Percentiles rank a stretch among this genome's conserved stretches.
Conservation (phyloP, 1,140 invertebrate genomes). For the Phenacoccus solenopsis region DNA sequence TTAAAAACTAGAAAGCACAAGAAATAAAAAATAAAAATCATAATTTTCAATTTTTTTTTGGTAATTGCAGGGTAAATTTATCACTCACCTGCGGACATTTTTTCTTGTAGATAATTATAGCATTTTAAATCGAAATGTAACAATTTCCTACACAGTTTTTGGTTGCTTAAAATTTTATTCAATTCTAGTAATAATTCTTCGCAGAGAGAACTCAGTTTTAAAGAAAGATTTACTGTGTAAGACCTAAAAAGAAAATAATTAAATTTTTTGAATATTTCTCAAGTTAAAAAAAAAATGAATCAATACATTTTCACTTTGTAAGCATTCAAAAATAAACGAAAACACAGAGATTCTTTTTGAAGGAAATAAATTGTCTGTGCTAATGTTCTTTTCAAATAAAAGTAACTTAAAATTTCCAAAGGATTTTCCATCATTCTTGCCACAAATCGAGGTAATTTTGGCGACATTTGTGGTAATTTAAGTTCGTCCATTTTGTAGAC, state of each 20-base stretch:
- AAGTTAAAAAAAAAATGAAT: neutral
- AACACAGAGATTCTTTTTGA: neutral
- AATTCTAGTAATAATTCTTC: neutral
- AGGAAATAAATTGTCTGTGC: neutral
- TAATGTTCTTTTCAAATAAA: neutral
- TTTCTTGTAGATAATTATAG: neutral
- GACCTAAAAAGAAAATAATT: neutral
- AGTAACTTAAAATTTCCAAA: neutral
- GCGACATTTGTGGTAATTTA: neutral
- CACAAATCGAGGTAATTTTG: neutral
- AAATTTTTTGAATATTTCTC: neutral
- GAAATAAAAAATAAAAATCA: neutral
- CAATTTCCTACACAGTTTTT: neutral
- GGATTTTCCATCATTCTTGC: neutral
- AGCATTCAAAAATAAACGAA: neutral
- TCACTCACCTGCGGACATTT: neutral
- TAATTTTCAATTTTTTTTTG: neutral
- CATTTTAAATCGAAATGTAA: neutral
- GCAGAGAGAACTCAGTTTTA: neutral
- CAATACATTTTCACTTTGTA: neutral
- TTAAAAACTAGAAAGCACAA: neutral
- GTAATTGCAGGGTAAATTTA: too few relatives aligned
- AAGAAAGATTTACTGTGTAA: neutral
- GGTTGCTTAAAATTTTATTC: neutral
- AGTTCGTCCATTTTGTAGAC: neutral